Percentiles rank a stretch among this genome's conserved stretches.
Evolutionary conservation across 2,113 vertebrate species (phyloP).

Genomic region (Megaceryle torquata): DNA sequence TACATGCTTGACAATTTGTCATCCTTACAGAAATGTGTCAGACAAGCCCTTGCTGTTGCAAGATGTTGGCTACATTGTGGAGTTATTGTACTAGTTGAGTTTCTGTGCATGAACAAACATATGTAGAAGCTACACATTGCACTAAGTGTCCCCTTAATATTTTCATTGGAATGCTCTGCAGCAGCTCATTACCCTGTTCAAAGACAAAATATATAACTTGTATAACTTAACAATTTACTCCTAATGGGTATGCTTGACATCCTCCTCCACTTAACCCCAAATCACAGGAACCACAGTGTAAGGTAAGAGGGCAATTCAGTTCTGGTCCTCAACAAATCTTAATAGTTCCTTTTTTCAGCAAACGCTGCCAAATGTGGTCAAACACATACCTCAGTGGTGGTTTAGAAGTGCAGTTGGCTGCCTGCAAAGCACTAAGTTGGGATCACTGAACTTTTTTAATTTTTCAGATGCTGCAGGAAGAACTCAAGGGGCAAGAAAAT

Average conservation of each 20-base stretch:
- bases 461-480: background rate
- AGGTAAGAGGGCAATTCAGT: slow-evolving; percentile 61
- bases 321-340: background rate
- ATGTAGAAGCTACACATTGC: background rate
- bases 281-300: slow-evolving; percentile 45
- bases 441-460: background rate
- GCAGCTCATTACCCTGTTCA: background rate
- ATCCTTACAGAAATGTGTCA: background rate
- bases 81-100: background rate
- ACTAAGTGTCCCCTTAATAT: background rate
- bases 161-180: background rate
- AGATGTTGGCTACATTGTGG: background rate
- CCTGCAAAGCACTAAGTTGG: background rate
- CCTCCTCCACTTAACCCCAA: slow-evolving; percentile 18
- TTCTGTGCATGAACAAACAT: slow-evolving; percentile 1
- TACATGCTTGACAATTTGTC: background rate
- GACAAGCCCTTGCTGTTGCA: background rate
- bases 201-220: background rate
- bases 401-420: slow-evolving; percentile 43
- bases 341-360: slow-evolving; percentile 24
- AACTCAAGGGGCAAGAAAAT: background rate
- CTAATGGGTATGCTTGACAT: background rate
- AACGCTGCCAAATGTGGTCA: slow-evolving; percentile 48
- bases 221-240: slow-evolving; percentile 9
- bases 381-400: background rate